Evolutionary conservation across 2,113 vertebrate species (phyloP), one percentile per base, ranked within the genome.

Genomic region (Neomonachus schauinslandi): DNA sequence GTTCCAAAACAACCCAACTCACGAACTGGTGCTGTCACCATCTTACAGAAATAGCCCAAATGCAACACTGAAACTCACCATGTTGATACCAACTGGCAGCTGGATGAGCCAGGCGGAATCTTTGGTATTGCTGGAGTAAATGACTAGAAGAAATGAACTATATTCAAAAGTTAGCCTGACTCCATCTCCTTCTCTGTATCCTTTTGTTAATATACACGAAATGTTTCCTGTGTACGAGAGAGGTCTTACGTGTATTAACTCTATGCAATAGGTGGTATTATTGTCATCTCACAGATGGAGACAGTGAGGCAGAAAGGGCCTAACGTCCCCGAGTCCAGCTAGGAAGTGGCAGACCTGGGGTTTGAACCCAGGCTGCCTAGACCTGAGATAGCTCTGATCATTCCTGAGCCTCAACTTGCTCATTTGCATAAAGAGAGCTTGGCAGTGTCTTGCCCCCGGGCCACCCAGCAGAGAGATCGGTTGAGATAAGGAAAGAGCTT

Each of bases 401-500:
- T 42, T 83, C 80, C 84, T 33, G 6, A 59, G 7, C 51, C 46
- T 91, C 24, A 6, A 0, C 26, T 10, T 83, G 59, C 61, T 95
- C 49, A 7, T 72, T 28, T 84, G 51, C 10, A 42, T 24, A 91
- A 67, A 4, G n/a, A 77, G 51, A 90, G 18, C n/a, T 80, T 77
- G 36, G 4, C 28, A 33, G 24, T 4, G 39, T 51, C 31, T 19
- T 15, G 24, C 5, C 19, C 33, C 19, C 19, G n/a, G 0, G 39
- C 77, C 5, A 57, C 55, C 59, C 53, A 26, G 42, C 80, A 80
- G 49, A 79, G 42, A 61, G 55, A 85, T 88, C 36, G 24, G 7
- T 84, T 24, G 49, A 92, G 79, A 91, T 93, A 93, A 92, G 59
- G 57, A 91, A 81, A 53, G 59, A 49, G 11, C n/a, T 83, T 63